Conservation (phyloP, 1,140 invertebrate genomes). For the Chrysoperla carnea region DNA sequence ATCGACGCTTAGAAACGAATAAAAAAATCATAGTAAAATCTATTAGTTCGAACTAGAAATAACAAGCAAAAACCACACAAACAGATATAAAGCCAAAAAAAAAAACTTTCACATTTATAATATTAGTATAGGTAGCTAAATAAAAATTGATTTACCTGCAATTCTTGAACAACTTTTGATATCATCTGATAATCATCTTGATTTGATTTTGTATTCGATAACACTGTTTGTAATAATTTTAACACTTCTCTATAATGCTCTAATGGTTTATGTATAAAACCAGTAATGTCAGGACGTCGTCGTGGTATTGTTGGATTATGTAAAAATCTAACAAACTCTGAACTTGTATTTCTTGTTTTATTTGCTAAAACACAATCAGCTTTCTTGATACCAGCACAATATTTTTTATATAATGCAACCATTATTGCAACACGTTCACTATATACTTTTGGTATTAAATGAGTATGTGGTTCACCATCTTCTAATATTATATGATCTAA, state of each 20-base stretch:
- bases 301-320: slow-evolving; percentile 59
- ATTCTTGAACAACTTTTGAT: slow-evolving; percentile 25
- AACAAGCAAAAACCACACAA: too few relatives aligned
- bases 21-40: too few relatives aligned
- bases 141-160: slow-evolving; percentile 19
- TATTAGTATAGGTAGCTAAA: too few relatives aligned
- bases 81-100: too few relatives aligned
- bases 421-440: slow-evolving; percentile 50
- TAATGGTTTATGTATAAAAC: slow-evolving; percentile 58
- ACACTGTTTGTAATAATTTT: slow-evolving; percentile 29
- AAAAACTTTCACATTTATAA: too few relatives aligned
- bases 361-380: slow-evolving; percentile 60
- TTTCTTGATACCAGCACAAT: slow-evolving; percentile 62
- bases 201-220: slow-evolving; percentile 22
- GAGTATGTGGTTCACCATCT: slow-evolving; percentile 46
- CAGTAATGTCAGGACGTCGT: slow-evolving; percentile 61
- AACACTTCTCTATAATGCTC: slow-evolving; percentile 51
- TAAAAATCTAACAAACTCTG: slow-evolving; percentile 39
- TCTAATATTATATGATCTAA: slow-evolving; percentile 53
- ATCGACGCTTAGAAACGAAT: too few relatives aligned
- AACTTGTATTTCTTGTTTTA: slow-evolving; percentile 27
- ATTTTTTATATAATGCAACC: slow-evolving; percentile 55
- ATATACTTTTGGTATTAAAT: slow-evolving; percentile 47
- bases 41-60: too few relatives aligned
- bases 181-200: slow-evolving; percentile 25